Percentiles rank a stretch among this genome's conserved stretches.
Evolutionary conservation across 2,888 invertebrate genomes (phyloP).

Genomic region (Tetramorium bicarinatum): DNA sequence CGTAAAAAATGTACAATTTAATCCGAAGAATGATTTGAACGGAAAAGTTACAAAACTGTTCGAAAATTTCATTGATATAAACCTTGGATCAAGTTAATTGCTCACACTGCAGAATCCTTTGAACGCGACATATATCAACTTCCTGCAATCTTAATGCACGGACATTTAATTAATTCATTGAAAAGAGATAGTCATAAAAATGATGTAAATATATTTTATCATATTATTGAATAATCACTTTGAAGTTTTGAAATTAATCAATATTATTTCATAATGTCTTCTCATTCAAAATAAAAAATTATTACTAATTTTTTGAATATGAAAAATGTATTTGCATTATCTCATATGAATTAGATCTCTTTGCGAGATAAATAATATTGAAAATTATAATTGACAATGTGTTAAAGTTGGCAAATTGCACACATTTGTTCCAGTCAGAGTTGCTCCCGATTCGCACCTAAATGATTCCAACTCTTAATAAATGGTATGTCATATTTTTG

Average conservation of each 20-base stretch:
- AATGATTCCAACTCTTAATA: constrained; percentile 17
- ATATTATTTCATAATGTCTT: background rate
- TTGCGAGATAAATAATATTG: background rate
- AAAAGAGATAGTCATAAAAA: background rate
- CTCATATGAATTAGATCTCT: background rate
- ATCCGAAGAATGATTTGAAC: constrained; percentile 19
- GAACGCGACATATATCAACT: background rate
- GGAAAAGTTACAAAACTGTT: background rate
- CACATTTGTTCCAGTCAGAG: constrained; percentile 25
- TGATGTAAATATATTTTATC: background rate
- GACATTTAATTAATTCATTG: background rate
- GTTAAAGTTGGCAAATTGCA: background rate
- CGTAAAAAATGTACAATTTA: constrained; percentile 50
- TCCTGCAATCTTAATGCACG: background rate
- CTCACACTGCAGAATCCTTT: constrained; percentile 4
- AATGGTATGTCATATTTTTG: constrained; percentile 6
- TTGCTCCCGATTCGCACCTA: background rate
- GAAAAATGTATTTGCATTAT: background rate
- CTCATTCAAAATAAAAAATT: background rate
- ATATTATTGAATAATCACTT: background rate
- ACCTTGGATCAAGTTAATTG: constrained; percentile 4
- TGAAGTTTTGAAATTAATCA: background rate
- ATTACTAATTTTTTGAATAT: background rate
- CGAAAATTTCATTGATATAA: constrained; percentile 3
- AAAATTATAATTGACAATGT: constrained; percentile 14